Evolutionary conservation across 53 echinoderm and acorn worm genomes (phyloP), one percentile per base, ranked within the genome.

Genomic region (Hippasteria phrygiana): DNA sequence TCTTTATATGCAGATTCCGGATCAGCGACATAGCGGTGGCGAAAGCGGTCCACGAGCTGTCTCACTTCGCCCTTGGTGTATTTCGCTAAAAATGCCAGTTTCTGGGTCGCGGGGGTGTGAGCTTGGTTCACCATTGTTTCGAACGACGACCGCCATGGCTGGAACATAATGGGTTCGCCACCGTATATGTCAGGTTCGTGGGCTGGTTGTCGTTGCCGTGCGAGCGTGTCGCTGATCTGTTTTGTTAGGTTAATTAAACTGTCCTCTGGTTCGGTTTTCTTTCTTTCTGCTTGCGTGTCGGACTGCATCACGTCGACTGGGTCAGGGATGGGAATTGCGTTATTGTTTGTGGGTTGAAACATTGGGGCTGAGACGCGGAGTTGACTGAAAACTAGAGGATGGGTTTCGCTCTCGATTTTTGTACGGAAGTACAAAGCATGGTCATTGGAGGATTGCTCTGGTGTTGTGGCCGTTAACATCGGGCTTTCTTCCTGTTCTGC

Each of bases 141-240:
- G 22, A 90, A 90, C 20, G 90, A 73, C 12, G 74, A 35, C n/a
- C 27, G 46, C 91, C 91, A 91, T 4, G 79, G 91, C 1, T 31
- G 83, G 71, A 90, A 90, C 72, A 90, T 39, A n/a, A n/a, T n/a
- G n/a, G n/a, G n/a, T n/a, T n/a, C n/a, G n/a, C n/a, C n/a, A n/a
- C n/a, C n/a, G n/a, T 36, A 90, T 16, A 90, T 29, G 36, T 90
- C 84, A 1, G 90, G 90, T 43, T 90, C 84, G 9, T 90, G 90
- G 45, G 82, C 38, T 17, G 90, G 90, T 36, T 90, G 84, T 55
- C 84, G 6, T 28, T 90, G 90, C 5, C 56, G 74, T 24, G 84
- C 84, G 2, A 90, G 46, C 32, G 75, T 72, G 43, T 90, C 64
- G 18, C 73, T 75, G 7, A 86, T 84, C n/a, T 90, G 37, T 31